Base-by-base conservation (phyloP, 1,140 invertebrate genomes). In the Drosophila santomea region DNA sequence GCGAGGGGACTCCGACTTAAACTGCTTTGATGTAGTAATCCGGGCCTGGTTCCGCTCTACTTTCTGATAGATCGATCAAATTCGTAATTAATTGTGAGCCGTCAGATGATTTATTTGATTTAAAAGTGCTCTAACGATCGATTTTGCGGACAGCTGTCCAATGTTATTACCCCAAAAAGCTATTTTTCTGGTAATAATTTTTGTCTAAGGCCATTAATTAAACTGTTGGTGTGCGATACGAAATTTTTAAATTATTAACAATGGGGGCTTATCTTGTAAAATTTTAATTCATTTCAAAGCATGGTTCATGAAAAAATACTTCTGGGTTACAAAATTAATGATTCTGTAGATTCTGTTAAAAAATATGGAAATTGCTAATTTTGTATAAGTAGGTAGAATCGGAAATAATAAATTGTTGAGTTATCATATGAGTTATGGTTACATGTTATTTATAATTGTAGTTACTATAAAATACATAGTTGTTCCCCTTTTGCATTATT, bases 41-140 rank as follows among this genome's bases (percentile, higher is more conserved):
- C 64, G 7, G 20, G 44, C 17, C 50, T 23, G 64, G 64, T 66
- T 71, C 68, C 68, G 68, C 66, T 71, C 68, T 36, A 58, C 52
- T 71, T 71, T 71, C 45, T 28, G 68, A 58, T 71, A 69, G 68
- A 71, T 71, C 54, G 68, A 71, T 71, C 68, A 58, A 47, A 36
- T 50, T 36, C 28, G 44, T 72, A 58, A 71, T 72, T 72, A 71
- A 71, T 58, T 72, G 44, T 58, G 44, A 71, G 52, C 15, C 36
- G 51, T 58, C 44, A 60, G 4, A 71, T 71, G 68, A 72, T 71
- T 72, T 72, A 72, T 72, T 43, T 41, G 51, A 58, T 71, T 58
- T 8, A 58, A 58, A 50, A 43, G 25, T 43, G 43, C 25, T 14
- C 36, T 20, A 57, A 58, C 66, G 66, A 72, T 58, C 44, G 15